Percentiles rank a stretch among this genome's conserved stretches.
Evolutionary conservation across 1,140 invertebrate genomes (phyloP).

Genomic region (Scaptomyza pallida): DNA sequence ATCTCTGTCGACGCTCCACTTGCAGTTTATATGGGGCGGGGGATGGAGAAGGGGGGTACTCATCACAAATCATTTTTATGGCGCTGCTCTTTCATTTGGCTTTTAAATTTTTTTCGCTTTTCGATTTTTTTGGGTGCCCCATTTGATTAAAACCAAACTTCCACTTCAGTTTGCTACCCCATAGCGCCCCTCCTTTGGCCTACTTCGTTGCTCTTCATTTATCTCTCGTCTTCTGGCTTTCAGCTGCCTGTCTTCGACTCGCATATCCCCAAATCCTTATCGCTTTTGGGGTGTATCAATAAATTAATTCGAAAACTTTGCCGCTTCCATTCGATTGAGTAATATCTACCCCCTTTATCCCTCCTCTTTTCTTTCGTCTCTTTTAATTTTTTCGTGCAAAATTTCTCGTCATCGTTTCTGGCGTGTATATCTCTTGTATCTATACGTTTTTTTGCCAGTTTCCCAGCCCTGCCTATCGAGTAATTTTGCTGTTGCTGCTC

Average conservation of each 20-base stretch:
- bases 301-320: constrained; percentile 83
- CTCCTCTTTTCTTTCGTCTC: constrained; percentile 17
- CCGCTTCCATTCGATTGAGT: constrained; percentile 66
- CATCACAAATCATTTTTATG: constrained; percentile 47
- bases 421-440: constrained; percentile 65
- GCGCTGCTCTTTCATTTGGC: constrained; percentile 39
- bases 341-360: neutral
- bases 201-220: constrained; percentile 9
- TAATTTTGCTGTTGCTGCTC: constrained; percentile 62
- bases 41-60: too few species aligned
- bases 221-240: neutral
- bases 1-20: too few species aligned
- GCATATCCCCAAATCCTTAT: constrained; percentile 54
- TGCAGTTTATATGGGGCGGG: neutral
- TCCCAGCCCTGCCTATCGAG: constrained; percentile 40
- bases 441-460: constrained; percentile 60
- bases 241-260: constrained; percentile 13
- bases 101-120: constrained; percentile 38
- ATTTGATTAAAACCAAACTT: constrained; percentile 41
- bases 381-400: constrained; percentile 75
- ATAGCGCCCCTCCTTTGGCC: neutral
- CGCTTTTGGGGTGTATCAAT: constrained; percentile 70
- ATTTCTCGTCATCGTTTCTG: constrained; percentile 55
- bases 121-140: constrained; percentile 27
- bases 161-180: constrained; percentile 5